Base-by-base conservation (phyloP, 2,888 invertebrate species). In the Allygus modestus region DNA sequence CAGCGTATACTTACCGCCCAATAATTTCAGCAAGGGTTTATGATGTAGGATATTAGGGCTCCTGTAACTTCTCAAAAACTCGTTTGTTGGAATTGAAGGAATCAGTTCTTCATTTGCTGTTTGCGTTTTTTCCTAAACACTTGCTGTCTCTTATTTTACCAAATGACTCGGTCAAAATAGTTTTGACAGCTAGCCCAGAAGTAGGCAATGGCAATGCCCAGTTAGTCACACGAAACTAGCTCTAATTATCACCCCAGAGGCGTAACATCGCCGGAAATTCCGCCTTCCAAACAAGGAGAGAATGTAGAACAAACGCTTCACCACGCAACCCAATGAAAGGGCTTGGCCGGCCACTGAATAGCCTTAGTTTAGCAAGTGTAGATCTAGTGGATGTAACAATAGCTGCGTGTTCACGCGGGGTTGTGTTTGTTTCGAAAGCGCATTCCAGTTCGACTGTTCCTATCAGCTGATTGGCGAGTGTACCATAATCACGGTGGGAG, bases 261-360 rank as follows among this genome's bases (percentile, higher is more conserved):
- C 65, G 65, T 65, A 65, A 65, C 31, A 28, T 65, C 37, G 71
- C 37, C 71, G 71, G 71, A 71, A 71, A 71, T 71, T 71, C 71
- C 71, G 71, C 71, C 71, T 41, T 71, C 71, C 71, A 71, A 71
- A 71, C 71, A 65, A 28, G 65, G 65, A 12, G 65, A 28, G 65
- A 65, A 65, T 65, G 65, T 65, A 31, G 65, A 31, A 58, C 58
- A 58, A 58, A 65, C 65, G 65, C 31, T 28, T 28, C 65, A 65
- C 17, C 65, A 65, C 65, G 65, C 28, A 15, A 65, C 4, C 65
- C 65, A 65, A 65, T 65, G 15, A 31, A 31, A 4, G 28, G 58
- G 58, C 58, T 58, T 5, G 58, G 23, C 58, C 2, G 1, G 46
- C 46, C 17, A 46, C 46, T 17, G 9, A 58, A 23, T 58, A 58